Percentiles rank a stretch among this genome's conserved stretches.
phyloP scores from a whole-genome alignment of 2,797 vertebrate genomes.

The Petrocephalus sullivani region DNA sequence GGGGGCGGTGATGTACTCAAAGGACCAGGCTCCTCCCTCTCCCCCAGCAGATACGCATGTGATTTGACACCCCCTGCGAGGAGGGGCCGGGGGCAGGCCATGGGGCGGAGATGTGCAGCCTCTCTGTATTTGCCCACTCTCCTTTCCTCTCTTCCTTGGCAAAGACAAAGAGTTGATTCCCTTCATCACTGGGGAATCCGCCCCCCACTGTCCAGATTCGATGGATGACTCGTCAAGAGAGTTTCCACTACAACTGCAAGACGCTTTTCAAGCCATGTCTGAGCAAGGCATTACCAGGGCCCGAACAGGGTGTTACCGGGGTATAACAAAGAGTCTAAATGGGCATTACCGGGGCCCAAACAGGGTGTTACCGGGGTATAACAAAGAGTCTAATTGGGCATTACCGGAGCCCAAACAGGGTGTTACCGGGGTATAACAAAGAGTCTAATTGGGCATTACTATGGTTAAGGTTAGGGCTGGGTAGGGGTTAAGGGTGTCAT shows the following conservation, averaged over 20 bases:
- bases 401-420: background rate
- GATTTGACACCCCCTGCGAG: background rate
- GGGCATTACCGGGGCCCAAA: background rate
- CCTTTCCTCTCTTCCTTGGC: background rate
- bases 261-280: background rate
- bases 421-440: background rate
- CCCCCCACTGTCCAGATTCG: background rate
- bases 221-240: background rate
- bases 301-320: background rate
- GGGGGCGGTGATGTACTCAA: conserved; percentile 6
- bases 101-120: background rate
- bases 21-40: background rate
- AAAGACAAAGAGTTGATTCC: background rate
- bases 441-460: background rate
- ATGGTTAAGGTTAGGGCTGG: too few relatives aligned
- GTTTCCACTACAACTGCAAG: background rate
- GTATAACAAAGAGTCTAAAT: background rate
- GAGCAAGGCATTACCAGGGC: background rate
- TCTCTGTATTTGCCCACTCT: background rate
- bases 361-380: background rate
- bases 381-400: background rate
- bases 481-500: too few relatives aligned
- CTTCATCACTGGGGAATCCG: background rate
- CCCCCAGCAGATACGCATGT: background rate
- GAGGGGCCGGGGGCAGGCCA: background rate